Evolutionary conservation across 2,888 invertebrate species (phyloP).

Genomic region (Drosophila neutralis): DNA sequence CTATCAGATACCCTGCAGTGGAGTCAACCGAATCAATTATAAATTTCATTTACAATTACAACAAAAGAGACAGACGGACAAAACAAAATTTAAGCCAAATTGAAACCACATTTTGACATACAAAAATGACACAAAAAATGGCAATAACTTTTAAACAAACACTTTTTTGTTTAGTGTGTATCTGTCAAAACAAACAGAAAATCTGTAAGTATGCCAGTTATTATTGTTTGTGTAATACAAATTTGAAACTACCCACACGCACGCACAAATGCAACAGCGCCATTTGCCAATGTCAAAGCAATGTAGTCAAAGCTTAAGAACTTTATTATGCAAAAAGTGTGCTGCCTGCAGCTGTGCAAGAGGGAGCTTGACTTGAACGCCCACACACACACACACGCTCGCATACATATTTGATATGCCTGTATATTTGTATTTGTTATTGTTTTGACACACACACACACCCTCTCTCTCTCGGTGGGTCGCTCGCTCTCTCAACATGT

Average conservation of each 20-base stretch:
- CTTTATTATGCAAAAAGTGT: constrained; percentile 78
- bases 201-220: neutral
- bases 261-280: constrained; percentile 48
- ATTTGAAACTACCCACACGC: constrained; percentile 9
- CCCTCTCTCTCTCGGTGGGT: constrained; percentile 10
- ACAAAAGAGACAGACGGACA: neutral
- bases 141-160: neutral
- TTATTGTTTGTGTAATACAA: constrained; percentile 3
- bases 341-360: constrained; percentile 41
- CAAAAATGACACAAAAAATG: neutral
- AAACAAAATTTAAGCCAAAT: neutral
- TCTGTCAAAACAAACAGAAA: constrained; percentile 9
- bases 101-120: neutral
- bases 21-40: neutral
- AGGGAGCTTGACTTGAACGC: constrained; percentile 36
- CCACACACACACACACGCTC: constrained; percentile 23
- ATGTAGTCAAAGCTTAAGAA: constrained; percentile 65
- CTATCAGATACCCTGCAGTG: neutral
- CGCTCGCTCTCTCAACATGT: constrained; percentile 13
- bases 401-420: constrained; percentile 5
- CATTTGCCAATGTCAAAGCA: constrained; percentile 69
- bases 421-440: constrained; percentile 43
- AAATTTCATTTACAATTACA: neutral
- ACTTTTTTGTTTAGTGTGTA: neutral
- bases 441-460: constrained; percentile 47